Base-by-base conservation (phyloP, 2,888 invertebrate genomes). In the Lasioglossum pauxillum region DNA sequence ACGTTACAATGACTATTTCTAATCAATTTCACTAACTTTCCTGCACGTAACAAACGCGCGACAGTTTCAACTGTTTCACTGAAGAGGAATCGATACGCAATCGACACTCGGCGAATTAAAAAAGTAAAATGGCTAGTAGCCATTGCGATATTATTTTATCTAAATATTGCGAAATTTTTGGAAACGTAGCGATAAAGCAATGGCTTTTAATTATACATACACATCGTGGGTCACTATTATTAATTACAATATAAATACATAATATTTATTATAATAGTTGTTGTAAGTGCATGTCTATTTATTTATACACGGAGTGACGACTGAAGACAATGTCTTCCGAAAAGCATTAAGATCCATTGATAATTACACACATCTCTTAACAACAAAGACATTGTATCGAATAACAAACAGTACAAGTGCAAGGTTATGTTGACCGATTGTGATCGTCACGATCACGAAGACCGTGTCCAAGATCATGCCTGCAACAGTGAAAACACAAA, bases 371-470 rank as follows among this genome's bases (percentile, higher is more conserved):
- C 7, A 3, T 38, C 1, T 23, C 5, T 23, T 53, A n/a, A 72
- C 12, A 23, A 35, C 14, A 5, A 5, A 5, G 10, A 27, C 7
- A 38, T 31, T 2, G 7, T 44, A 1, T 60, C 19, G 7, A 53
- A 27, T n/a, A 75, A 27, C 19, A 31, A 60, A 41, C 23, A n/a
- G 7, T 16, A 2, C 31, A 23, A 23, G 1, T 57, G 73, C 76
- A 57, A 85, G 84, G 84, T 85, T 83, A 85, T 76, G 84, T 83
- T 10, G 31, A n/a, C 16, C 67, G 19, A 23, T 27, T 23, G 23
- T 27, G 16, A 71, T 12, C 38, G 4, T 12, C 23, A 3, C 38
- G 23, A 67, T 38, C 31, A 16, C 16, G 23, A n/a, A 10, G 5
- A 31, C 16, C 16, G 64, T 31, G 16, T 16, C 5, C 64, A 31